A percentile compares a stretch with the other conserved stretches of the same genome.
These are phyloP conservation scores for Physella acuta DNA, from an alignment of 1,140 invertebrate genomes.

Conservation along the genomic window DNA sequence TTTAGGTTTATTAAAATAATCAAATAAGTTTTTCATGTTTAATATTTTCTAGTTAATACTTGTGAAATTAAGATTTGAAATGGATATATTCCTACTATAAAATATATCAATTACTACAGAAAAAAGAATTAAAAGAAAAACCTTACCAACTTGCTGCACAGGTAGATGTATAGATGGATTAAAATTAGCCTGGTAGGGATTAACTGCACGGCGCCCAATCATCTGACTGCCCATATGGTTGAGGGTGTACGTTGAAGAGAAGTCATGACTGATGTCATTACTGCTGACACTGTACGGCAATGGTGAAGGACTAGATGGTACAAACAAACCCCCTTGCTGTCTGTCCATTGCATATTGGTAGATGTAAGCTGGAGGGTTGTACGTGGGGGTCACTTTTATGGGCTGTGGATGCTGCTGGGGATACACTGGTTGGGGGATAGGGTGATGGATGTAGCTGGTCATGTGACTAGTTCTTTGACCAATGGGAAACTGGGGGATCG, in stretches of 20 bases:
- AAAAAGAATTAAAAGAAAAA: too few species aligned
- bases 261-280: not conserved
- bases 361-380: conserved; percentile 4
- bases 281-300: conserved; percentile 2
- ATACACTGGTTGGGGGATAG: conserved; percentile 5
- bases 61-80: too few species aligned
- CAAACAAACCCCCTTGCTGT: not conserved
- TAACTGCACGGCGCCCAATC: not conserved
- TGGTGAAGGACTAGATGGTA: conserved; percentile 10
- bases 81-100: too few species aligned
- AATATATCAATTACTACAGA: too few species aligned
- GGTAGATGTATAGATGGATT: conserved; percentile 11
- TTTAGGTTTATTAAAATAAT: too few species aligned
- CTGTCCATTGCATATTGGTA: conserved; percentile 19
- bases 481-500: conserved; percentile 18
- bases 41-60: too few species aligned
- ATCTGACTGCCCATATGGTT: conserved; percentile 19
- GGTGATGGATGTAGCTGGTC: conserved; percentile 15
- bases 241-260: conserved; percentile 10
- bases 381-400: conserved; percentile 18
- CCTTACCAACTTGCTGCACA: conserved; percentile 18
- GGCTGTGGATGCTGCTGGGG: conserved; percentile 13
- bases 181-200: conserved; percentile 5
- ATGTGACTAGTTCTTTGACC: conserved; percentile 20
- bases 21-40: too few species aligned